phyloP scores from a whole-genome alignment of 2,113 vertebrate genomes.

The Atlantisia rogersi region DNA sequence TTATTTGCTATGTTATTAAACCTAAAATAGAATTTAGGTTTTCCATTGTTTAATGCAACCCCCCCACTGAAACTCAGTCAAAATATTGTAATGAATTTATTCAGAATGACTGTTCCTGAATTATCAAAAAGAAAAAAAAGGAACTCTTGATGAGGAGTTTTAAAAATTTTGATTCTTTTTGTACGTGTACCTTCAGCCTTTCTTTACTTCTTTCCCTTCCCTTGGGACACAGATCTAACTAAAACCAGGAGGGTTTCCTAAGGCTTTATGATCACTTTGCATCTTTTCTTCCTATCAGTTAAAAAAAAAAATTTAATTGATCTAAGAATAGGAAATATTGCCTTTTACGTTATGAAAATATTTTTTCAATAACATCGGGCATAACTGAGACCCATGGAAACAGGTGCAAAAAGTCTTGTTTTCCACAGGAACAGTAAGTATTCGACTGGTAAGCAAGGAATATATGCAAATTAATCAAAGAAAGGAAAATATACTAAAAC shows the following conservation, averaged over 20 bases:
- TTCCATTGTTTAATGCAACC: not conserved
- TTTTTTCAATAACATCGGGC: not conserved
- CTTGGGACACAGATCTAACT: not conserved
- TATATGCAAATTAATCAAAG: not conserved
- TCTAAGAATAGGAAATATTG: not conserved
- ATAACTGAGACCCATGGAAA: not conserved
- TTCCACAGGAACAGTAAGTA: not conserved
- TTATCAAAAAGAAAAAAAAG: not conserved
- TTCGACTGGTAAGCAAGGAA: not conserved
- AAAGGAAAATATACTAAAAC: not conserved
- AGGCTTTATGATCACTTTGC: not conserved
- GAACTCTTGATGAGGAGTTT: not conserved
- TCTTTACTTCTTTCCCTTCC: not conserved
- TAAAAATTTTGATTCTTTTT: not conserved
- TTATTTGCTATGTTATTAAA: not conserved
- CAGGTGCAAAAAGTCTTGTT: not conserved
- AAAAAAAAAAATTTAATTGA: not conserved
- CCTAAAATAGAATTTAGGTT: not conserved
- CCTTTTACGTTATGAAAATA: not conserved
- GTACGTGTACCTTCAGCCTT: not conserved
- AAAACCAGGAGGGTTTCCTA: not conserved
- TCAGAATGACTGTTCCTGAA: not conserved
- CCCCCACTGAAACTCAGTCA: not conserved
- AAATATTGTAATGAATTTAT: not conserved
- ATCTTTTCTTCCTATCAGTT: not conserved